These are phyloP conservation scores for Cyclina sinensis DNA, from an alignment of 1,140 invertebrate genomes.

Conservation along the genomic window DNA sequence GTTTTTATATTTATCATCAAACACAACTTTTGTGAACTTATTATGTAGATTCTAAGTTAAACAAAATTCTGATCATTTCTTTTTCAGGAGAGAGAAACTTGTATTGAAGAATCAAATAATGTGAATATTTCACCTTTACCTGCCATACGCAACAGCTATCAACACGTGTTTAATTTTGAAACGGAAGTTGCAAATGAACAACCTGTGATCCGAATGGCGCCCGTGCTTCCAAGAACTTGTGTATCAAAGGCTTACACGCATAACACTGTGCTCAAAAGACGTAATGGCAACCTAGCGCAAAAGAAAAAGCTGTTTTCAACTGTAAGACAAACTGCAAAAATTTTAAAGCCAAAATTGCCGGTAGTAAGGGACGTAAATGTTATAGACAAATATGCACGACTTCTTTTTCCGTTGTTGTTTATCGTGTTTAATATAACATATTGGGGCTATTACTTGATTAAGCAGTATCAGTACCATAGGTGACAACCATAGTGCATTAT, in stretches of 20 bases:
- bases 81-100: slow-evolving; percentile 18
- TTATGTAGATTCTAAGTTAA: too few relatives aligned
- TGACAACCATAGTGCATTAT: neutral
- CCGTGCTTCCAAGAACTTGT: slow-evolving; percentile 73
- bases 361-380: slow-evolving; percentile 98
- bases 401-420: slow-evolving; percentile 98
- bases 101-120: slow-evolving; percentile 62
- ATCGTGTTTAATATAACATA: slow-evolving; percentile 97
- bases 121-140: slow-evolving; percentile 60
- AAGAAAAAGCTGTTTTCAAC: slow-evolving; percentile 81
- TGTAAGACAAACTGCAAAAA: slow-evolving; percentile 82
- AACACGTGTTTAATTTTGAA: slow-evolving; percentile 63
- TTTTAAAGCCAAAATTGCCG: slow-evolving; percentile 89
- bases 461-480: slow-evolving; percentile 50
- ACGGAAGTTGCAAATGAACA: slow-evolving; percentile 58
- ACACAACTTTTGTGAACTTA: too few relatives aligned
- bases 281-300: slow-evolving; percentile 73
- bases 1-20: too few relatives aligned
- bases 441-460: slow-evolving; percentile 94
- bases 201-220: slow-evolving; percentile 81
- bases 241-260: slow-evolving; percentile 74
- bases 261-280: slow-evolving; percentile 75
- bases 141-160: slow-evolving; percentile 57
- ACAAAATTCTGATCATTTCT: too few relatives aligned
- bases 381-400: slow-evolving; percentile 98